phyloP scores from a whole-genome alignment of 2,888 invertebrate genomes.

The Hypsopygia costalis region DNA sequence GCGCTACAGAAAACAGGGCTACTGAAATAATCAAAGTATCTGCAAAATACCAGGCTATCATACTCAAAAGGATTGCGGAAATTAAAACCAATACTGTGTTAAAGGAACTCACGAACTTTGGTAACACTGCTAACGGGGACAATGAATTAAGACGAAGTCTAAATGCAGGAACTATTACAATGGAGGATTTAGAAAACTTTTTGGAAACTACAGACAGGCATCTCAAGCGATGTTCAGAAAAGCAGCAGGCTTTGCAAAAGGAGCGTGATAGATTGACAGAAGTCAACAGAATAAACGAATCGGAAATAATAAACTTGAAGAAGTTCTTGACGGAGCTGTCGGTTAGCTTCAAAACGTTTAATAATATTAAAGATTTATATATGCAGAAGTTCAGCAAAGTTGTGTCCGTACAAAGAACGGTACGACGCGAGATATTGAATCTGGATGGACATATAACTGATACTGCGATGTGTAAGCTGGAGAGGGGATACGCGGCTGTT shows the following conservation, averaged over 20 bases:
- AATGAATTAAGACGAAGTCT: constrained; percentile 52
- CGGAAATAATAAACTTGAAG: constrained; percentile 61
- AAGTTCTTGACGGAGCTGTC: constrained; percentile 66
- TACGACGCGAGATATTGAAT: constrained; percentile 58
- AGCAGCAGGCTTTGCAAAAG: constrained; percentile 54
- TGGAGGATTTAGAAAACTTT: constrained; percentile 71
- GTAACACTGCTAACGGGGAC: constrained; percentile 50
- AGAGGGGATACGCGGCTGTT: constrained; percentile 58
- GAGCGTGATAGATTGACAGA: constrained; percentile 61
- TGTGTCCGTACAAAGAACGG: constrained; percentile 59
- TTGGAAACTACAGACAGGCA: constrained; percentile 68
- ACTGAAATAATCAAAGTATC: constrained; percentile 70
- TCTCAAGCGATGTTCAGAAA: constrained; percentile 58
- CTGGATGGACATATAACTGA: constrained; percentile 50
- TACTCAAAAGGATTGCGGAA: constrained; percentile 64
- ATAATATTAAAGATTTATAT: constrained; percentile 59
- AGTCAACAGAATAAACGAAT: constrained; percentile 63
- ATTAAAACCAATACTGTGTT: constrained; percentile 64
- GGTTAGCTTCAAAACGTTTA: constrained; percentile 59
- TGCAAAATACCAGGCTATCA: constrained; percentile 69
- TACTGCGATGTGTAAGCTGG: constrained; percentile 49
- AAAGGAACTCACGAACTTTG: constrained; percentile 66
- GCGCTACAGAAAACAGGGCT: constrained; percentile 57
- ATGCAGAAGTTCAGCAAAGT: constrained; percentile 56
- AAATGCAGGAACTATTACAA: constrained; percentile 56